A percentile compares a stretch with the other conserved stretches of the same genome.
Evolutionary conservation across 2,797 vertebrate species (phyloP).

Genomic region (Distichodus sexfasciatus): DNA sequence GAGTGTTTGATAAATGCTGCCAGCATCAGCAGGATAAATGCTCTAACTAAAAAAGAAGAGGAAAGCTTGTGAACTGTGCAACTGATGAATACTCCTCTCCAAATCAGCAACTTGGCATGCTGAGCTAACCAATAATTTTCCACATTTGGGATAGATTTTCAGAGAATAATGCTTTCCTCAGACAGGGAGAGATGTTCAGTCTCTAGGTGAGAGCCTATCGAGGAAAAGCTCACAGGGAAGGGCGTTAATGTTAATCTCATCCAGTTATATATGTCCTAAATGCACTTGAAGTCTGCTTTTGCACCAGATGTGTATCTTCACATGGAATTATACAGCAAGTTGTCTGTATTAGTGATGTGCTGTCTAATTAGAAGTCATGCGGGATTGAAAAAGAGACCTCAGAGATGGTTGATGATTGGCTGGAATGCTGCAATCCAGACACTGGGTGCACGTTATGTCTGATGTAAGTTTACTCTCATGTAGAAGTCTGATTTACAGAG

Average conservation of each 20-base stretch:
- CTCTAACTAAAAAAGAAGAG: constrained; percentile 1
- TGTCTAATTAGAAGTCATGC: constrained; percentile 7
- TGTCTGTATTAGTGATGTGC: not conserved
- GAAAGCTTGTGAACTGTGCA: not conserved
- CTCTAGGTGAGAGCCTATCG: not conserved
- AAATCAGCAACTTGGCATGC: constrained; percentile 22
- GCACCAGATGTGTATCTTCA: not conserved
- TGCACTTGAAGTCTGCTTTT: not conserved
- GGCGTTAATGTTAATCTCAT: not conserved
- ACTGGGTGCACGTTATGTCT: not conserved
- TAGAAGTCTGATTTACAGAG: not conserved
- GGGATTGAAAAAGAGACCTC: not conserved
- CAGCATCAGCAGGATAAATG: constrained; percentile 4
- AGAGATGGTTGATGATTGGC: not conserved
- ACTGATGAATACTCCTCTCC: not conserved
- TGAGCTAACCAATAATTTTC: constrained; percentile 17
- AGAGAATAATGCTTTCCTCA: not conserved
- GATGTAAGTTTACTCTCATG: not conserved
- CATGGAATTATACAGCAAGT: not conserved
- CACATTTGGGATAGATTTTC: not conserved
- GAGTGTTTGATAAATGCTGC: too few relatives aligned
- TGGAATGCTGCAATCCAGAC: not conserved
- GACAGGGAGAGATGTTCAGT: not conserved
- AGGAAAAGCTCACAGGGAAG: not conserved
- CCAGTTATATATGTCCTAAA: not conserved